phyloP scores from a whole-genome alignment of 2,797 vertebrate species.

The Melanotaenia boesemani region DNA sequence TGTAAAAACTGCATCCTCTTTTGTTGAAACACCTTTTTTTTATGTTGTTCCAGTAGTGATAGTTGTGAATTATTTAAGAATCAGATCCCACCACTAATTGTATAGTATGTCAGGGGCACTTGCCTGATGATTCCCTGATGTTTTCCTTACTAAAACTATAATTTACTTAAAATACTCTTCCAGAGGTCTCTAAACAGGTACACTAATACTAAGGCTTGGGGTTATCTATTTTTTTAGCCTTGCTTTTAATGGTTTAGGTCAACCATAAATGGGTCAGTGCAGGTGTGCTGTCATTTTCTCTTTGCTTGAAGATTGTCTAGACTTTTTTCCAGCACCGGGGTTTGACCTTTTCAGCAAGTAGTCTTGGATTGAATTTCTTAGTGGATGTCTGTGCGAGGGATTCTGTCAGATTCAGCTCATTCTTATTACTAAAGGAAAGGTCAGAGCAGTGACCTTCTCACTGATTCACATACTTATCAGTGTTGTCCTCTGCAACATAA shows the following conservation, averaged over 20 bases:
- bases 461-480: slow-evolving; percentile 12
- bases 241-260: slow-evolving; percentile 27
- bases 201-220: slow-evolving; percentile 22
- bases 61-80: slow-evolving; percentile 51
- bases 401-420: slow-evolving; percentile 51
- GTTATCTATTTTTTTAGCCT: slow-evolving; percentile 17
- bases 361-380: slow-evolving; percentile 23
- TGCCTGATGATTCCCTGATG: slow-evolving; percentile 21
- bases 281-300: slow-evolving; percentile 45
- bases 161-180: slow-evolving; percentile 51
- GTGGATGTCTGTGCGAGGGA: slow-evolving; percentile 44
- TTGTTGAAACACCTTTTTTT: slow-evolving; percentile 32
- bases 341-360: slow-evolving; percentile 55
- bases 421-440: slow-evolving; percentile 38
- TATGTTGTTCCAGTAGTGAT: slow-evolving; percentile 28
- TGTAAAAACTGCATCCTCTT: slow-evolving; percentile 4
- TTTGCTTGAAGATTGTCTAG: slow-evolving; percentile 35
- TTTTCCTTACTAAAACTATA: slow-evolving; percentile 38
- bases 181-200: slow-evolving; percentile 37
- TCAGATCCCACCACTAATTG: slow-evolving; percentile 60
- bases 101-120: slow-evolving; percentile 14
- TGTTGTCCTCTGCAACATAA: not conserved
- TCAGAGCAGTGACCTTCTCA: slow-evolving; percentile 40
- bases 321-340: slow-evolving; percentile 21
- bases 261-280: slow-evolving; percentile 20